These are phyloP conservation scores for Microchrysa polita DNA, from an alignment of 2,888 invertebrate species.

Conservation along the genomic window DNA sequence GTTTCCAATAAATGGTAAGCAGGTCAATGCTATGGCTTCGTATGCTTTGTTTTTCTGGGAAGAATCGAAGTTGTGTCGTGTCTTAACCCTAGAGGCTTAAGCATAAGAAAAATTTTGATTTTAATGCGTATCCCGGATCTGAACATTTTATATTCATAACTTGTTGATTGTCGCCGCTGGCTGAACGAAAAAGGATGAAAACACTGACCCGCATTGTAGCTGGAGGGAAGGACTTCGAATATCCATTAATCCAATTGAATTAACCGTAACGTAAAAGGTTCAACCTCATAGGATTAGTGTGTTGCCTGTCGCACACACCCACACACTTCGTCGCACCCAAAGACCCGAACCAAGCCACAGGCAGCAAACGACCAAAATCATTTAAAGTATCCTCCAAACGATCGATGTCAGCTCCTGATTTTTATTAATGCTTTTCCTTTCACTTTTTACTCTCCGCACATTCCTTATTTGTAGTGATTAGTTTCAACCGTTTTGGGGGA, in stretches of 20 bases:
- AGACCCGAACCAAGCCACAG: background rate
- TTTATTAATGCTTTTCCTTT: constrained; percentile 50
- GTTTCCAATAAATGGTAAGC: background rate
- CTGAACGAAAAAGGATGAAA: no score
- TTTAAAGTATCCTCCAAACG: constrained; percentile 45
- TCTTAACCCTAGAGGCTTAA: background rate
- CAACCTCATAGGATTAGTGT: background rate
- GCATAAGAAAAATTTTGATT: no score
- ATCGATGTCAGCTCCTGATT: constrained; percentile 47
- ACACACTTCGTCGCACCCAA: background rate
- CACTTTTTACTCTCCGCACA: constrained; percentile 47
- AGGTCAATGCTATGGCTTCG: background rate
- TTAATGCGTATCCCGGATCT: no score
- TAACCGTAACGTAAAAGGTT: no score
- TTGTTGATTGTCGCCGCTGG: background rate
- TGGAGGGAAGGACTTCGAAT: no score
- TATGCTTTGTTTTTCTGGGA: background rate
- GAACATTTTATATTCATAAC: background rate
- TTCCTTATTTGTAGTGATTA: constrained; percentile 50
- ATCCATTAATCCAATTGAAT: no score
- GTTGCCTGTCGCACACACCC: no score
- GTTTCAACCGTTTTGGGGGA: constrained; percentile 42
- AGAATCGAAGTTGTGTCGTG: background rate
- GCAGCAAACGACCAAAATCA: constrained; percentile 18
- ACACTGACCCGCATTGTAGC: no score